phyloP scores from a whole-genome alignment of 2,797 vertebrate species.

The Aeoliscus strigatus region DNA sequence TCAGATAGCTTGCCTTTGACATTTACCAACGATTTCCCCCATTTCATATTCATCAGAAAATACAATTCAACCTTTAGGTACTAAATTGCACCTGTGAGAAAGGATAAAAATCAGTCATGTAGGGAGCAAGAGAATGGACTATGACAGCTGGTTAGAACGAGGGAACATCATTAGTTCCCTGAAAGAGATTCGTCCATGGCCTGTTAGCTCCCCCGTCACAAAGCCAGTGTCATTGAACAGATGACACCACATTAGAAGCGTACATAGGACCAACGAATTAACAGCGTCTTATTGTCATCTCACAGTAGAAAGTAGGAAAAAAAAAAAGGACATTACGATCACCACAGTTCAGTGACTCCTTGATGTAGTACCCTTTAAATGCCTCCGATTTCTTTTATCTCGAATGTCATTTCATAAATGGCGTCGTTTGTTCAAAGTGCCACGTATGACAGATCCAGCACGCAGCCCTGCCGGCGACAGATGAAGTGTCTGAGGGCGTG shows the following conservation, averaged over 20 bases:
- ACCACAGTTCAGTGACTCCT: slow-evolving; percentile 48
- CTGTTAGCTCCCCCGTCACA: slow-evolving; percentile 61
- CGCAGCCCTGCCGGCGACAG: too few relatives aligned
- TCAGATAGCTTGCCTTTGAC: slow-evolving; percentile 49
- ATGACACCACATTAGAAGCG: slow-evolving; percentile 59
- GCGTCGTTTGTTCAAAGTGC: slow-evolving; percentile 40
- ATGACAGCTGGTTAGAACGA: slow-evolving; percentile 59
- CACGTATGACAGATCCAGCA: slow-evolving; percentile 22
- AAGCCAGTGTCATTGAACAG: slow-evolving; percentile 55
- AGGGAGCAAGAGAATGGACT: slow-evolving; percentile 40
- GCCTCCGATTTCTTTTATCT: slow-evolving; percentile 40
- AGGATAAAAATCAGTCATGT: slow-evolving; percentile 56
- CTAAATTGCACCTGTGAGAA: slow-evolving; percentile 56
- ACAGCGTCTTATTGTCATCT: slow-evolving; percentile 65
- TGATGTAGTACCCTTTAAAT: slow-evolving; percentile 63
- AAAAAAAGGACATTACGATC: slow-evolving; percentile 46
- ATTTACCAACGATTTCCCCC: slow-evolving; percentile 46
- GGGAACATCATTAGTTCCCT: slow-evolving; percentile 59
- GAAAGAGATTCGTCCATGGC: slow-evolving; percentile 53
- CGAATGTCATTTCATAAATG: slow-evolving; percentile 49
- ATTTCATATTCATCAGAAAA: slow-evolving; percentile 39
- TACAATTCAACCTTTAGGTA: slow-evolving; percentile 66
- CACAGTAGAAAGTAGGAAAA: slow-evolving; percentile 39
- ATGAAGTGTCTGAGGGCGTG: too few relatives aligned
- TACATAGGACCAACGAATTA: slow-evolving; percentile 67